A percentile compares a stretch with the other conserved stretches of the same genome.
phyloP scores from a whole-genome alignment of 2,888 invertebrate genomes.

The Apodemia zela region DNA sequence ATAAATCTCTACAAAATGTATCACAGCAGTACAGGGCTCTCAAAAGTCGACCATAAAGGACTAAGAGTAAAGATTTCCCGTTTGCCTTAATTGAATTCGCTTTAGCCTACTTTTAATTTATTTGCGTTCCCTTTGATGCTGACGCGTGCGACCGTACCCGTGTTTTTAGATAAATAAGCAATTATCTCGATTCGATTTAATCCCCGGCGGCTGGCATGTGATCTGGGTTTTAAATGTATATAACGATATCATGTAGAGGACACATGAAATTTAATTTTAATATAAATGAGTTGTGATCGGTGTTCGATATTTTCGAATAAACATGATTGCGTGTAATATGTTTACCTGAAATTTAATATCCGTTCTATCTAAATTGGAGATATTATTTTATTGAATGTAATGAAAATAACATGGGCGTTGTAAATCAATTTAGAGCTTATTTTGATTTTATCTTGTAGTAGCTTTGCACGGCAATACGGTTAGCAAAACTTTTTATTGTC shows the following conservation, averaged over 20 bases:
- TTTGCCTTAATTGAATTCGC: slow-evolving; percentile 68
- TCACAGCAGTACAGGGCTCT: not conserved
- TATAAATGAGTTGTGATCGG: slow-evolving; percentile 20
- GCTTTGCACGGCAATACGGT: no score
- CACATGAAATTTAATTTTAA: slow-evolving; percentile 21
- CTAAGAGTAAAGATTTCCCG: slow-evolving; percentile 15
- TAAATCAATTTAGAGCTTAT: not conserved
- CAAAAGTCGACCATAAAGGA: not conserved
- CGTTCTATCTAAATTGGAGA: slow-evolving; percentile 5
- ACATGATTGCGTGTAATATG: slow-evolving; percentile 16
- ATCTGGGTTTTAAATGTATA: slow-evolving; percentile 37
- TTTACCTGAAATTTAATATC: slow-evolving; percentile 20
- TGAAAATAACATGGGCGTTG: not conserved
- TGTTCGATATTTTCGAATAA: slow-evolving; percentile 20
- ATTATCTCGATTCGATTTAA: slow-evolving; percentile 66
- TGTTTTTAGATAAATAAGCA: slow-evolving; percentile 71
- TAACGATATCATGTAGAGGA: slow-evolving; percentile 23
- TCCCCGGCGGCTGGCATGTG: slow-evolving; percentile 44
- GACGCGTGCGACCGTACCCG: slow-evolving; percentile 40
- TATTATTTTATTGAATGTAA: not conserved
- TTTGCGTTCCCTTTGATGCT: slow-evolving; percentile 68
- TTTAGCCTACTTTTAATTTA: slow-evolving; percentile 70
- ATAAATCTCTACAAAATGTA: not conserved
- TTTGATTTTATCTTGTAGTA: not conserved
- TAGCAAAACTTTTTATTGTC: no score